These are phyloP conservation scores for Ceryle rudis DNA, from an alignment of 2,797 vertebrate genomes.

Conservation along the genomic window DNA sequence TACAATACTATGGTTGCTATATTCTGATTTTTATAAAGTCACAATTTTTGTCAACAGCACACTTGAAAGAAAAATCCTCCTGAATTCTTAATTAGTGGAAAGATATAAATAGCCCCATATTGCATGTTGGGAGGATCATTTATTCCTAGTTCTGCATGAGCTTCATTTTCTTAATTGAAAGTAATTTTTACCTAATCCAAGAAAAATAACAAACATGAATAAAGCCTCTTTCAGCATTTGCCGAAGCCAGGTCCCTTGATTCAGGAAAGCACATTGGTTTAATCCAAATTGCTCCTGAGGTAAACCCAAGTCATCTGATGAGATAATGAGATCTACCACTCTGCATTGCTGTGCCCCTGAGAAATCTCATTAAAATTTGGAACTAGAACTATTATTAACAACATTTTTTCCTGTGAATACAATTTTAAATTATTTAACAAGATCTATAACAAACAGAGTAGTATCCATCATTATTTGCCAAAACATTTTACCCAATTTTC, in stretches of 20 bases:
- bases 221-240: background rate
- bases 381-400: background rate
- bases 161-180: background rate
- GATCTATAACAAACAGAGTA: background rate
- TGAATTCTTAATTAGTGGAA: background rate
- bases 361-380: background rate
- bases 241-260: background rate
- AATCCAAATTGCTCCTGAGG: background rate
- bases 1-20: fast-evolving
- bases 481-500: background rate
- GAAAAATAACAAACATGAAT: background rate
- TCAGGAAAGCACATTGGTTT: background rate
- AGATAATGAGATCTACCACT: background rate
- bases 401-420: background rate
- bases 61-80: background rate
- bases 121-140: background rate
- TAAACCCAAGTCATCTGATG: background rate
- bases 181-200: background rate
- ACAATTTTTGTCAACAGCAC: background rate
- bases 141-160: background rate
- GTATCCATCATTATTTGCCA: background rate
- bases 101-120: background rate
- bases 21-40: background rate
- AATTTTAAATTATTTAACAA: background rate
- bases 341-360: background rate